Evolutionary conservation across 1,140 invertebrate genomes (phyloP).

Genomic region (Solenopsis fugax): DNA sequence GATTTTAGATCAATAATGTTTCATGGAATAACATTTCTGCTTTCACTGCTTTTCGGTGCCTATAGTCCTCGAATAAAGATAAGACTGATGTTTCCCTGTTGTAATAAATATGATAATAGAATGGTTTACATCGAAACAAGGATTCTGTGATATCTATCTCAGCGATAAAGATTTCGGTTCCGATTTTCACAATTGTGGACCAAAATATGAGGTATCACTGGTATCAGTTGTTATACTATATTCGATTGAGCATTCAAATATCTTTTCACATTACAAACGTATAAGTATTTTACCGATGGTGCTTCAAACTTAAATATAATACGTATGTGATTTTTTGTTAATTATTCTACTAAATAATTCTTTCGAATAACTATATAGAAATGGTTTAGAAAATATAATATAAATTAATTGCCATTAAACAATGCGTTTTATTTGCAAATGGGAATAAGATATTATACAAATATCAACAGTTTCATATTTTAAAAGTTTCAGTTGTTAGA

Average conservation of each 20-base stretch:
- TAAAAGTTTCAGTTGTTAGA: not conserved
- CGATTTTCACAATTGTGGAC: too few relatives aligned
- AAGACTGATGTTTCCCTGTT: not conserved
- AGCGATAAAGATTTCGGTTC: too few relatives aligned
- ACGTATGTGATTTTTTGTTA: too few relatives aligned
- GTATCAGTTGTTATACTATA: too few relatives aligned
- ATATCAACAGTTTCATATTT: not conserved
- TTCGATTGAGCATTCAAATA: too few relatives aligned
- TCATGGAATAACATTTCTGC: not conserved
- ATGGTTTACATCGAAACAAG: not conserved
- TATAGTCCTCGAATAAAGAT: not conserved
- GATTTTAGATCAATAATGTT: not conserved
- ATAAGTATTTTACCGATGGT: too few relatives aligned
- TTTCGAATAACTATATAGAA: too few relatives aligned
- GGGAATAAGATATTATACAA: not conserved
- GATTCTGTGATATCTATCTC: not conserved
- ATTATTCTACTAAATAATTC: too few relatives aligned
- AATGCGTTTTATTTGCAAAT: not conserved
- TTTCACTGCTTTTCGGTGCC: not conserved
- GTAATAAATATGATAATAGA: constrained; percentile 10
- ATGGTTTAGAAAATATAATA: too few relatives aligned
- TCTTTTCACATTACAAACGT: too few relatives aligned
- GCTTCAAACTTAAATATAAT: too few relatives aligned
- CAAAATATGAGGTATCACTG: too few relatives aligned
- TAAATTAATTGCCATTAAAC: not conserved